phyloP scores from a whole-genome alignment of 2,113 vertebrate species.

The Prochilodus magdalenae region DNA sequence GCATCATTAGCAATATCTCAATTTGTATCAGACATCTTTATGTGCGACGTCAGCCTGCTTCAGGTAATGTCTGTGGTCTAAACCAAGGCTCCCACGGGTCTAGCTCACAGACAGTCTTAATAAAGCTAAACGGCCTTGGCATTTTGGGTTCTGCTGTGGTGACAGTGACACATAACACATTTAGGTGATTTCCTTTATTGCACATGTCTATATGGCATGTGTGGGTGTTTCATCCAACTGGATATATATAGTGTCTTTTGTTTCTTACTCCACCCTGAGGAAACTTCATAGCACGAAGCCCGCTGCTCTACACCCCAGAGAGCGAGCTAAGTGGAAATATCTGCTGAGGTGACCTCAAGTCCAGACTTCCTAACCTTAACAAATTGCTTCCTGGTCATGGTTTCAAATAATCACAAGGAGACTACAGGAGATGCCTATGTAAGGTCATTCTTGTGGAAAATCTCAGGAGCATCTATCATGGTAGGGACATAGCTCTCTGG shows the following conservation, averaged over 20 bases:
- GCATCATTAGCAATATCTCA: slow-evolving; percentile 3
- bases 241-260: slow-evolving; percentile 44
- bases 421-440: slow-evolving; percentile 36
- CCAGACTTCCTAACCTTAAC: slow-evolving; percentile 63
- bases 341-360: slow-evolving; percentile 63
- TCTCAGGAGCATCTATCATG: slow-evolving; percentile 44
- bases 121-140: neutral
- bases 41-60: neutral
- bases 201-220: slow-evolving; percentile 13
- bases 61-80: neutral
- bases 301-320: slow-evolving; percentile 57
- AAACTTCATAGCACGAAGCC: slow-evolving; percentile 37
- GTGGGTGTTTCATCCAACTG: slow-evolving; percentile 30
- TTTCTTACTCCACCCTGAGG: slow-evolving; percentile 43
- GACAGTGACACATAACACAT: slow-evolving; percentile 12
- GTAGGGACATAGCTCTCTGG: neutral
- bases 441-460: slow-evolving; percentile 58
- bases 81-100: neutral
- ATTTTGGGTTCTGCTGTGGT: neutral
- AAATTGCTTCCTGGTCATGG: slow-evolving; percentile 76
- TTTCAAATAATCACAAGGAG: slow-evolving; percentile 63
- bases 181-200: slow-evolving; percentile 37
- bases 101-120: neutral
- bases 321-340: slow-evolving; percentile 62
- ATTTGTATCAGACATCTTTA: neutral